These are phyloP conservation scores for Lutraria lutraria DNA, from an alignment of 2,888 invertebrate species.

Conservation along the genomic window DNA sequence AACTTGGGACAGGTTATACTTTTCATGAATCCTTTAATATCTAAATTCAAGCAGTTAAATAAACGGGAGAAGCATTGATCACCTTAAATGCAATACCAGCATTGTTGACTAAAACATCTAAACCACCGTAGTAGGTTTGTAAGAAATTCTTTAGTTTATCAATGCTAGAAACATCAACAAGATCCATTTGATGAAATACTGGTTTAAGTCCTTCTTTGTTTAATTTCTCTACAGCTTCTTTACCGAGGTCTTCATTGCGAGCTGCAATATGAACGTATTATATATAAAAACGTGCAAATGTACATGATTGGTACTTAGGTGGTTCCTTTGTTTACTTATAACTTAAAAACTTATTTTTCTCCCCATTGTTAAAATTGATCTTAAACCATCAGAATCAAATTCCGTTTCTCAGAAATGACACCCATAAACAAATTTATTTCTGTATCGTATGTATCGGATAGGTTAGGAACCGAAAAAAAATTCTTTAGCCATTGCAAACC, in stretches of 20 bases:
- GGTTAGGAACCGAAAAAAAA: no score
- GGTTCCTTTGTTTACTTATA: no score
- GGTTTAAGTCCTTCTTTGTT: slow-evolving; percentile 86
- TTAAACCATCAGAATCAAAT: no score
- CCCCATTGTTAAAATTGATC: no score
- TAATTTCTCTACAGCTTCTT: slow-evolving; percentile 75
- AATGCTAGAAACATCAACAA: slow-evolving; percentile 87
- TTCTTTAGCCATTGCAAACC: no score
- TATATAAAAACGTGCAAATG: neutral
- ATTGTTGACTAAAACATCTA: slow-evolving; percentile 85
- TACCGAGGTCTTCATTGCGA: slow-evolving; percentile 75
- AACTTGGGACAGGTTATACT: no score
- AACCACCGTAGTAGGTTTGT: slow-evolving; percentile 78
- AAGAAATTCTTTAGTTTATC: slow-evolving; percentile 72
- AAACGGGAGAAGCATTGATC: neutral
- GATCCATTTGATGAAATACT: slow-evolving; percentile 91
- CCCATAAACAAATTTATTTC: no score
- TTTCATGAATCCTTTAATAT: no score
- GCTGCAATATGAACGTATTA: slow-evolving; percentile 62
- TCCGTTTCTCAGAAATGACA: no score
- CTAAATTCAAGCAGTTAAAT: no score
- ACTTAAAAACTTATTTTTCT: no score
- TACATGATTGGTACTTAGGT: neutral
- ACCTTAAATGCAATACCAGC: slow-evolving; percentile 84
- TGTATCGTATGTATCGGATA: no score